Evolutionary conservation across 2,888 invertebrate species (phyloP), one percentile per base, ranked within the genome.

Genomic region (Abrostola triplasia): DNA sequence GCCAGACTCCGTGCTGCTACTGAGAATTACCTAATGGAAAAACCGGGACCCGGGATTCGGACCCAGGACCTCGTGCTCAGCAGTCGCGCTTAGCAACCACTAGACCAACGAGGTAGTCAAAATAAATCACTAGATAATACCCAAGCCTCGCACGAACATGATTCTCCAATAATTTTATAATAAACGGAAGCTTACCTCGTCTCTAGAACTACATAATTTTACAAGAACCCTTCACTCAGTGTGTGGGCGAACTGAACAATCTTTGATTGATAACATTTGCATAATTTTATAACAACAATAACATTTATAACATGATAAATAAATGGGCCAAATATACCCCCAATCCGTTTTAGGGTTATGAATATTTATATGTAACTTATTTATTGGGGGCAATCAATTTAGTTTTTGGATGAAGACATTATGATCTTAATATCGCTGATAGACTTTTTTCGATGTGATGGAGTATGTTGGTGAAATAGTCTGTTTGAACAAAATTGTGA

Each of bases 221-320:
- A 48, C 36, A 66, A 69, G 64, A 69, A 65, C 51, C 48, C 50
- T 53, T 7, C 35, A 38, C 80, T 42, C 78, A 76, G 82, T 86
- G 87, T 86, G 87, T 84, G 87, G 87, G 37, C 84, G 58, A 55
- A 67, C 59, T 53, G 54, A 77, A 77, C 77, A 80, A 78, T 71
- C 64, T 70, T 66, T 77, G 80, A 80, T 80, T 72, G 69, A 71
- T 72, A 81, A 82, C 76, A 87, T 84, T 85, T 63, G 74, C 73
- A 62, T 76, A 81, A 79, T 77, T 74, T 76, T 83, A 76, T 78
- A 76, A 77, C 64, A 66, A 80, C 59, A 74, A 60, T 55, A 74
- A 71, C 24, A 69, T 59, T 74, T 59, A 59, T 76, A 82, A 76
- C 68, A 70, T 76, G 76, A 77, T 77, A 76, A 78, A 80, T 73